Evolutionary conservation across 2,888 invertebrate species (phyloP).

Genomic region (Hirudinaria manillensis): DNA sequence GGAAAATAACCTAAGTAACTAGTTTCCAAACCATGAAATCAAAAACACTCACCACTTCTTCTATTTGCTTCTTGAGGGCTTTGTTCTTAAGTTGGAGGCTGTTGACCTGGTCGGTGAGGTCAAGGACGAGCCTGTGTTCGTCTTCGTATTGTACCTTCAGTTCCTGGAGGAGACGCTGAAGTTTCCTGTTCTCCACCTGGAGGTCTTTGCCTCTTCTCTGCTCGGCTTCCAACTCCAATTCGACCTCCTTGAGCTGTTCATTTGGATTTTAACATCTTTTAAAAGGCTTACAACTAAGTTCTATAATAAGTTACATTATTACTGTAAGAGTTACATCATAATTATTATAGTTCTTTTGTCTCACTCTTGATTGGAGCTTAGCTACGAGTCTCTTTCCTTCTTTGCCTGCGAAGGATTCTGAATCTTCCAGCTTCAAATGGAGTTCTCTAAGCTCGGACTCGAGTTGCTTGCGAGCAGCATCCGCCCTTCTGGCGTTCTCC

Average conservation of each 20-base stretch:
- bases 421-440: conserved; percentile 53
- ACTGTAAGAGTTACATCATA: no score
- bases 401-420: conserved; percentile 52
- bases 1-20: no score
- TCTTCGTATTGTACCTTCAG: conserved; percentile 48
- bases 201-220: conserved; percentile 50
- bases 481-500: conserved; percentile 55
- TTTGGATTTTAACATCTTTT: background rate
- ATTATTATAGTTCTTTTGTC: no score
- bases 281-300: no score
- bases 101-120: conserved; percentile 48
- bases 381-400: conserved; percentile 54
- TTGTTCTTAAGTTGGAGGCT: conserved; percentile 49
- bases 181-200: conserved; percentile 47
- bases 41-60: conserved; percentile 51
- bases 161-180: conserved; percentile 51
- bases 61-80: conserved; percentile 52
- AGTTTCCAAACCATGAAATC: no score
- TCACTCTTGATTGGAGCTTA: conserved; percentile 52
- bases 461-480: conserved; percentile 52
- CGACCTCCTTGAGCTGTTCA: conserved; percentile 51
- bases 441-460: conserved; percentile 54
- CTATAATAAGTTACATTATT: no score
- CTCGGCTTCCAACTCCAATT: conserved; percentile 52
- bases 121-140: conserved; percentile 48